These are phyloP conservation scores for Papilio xuthus DNA, from an alignment of 1,140 invertebrate genomes.

Conservation along the genomic window DNA sequence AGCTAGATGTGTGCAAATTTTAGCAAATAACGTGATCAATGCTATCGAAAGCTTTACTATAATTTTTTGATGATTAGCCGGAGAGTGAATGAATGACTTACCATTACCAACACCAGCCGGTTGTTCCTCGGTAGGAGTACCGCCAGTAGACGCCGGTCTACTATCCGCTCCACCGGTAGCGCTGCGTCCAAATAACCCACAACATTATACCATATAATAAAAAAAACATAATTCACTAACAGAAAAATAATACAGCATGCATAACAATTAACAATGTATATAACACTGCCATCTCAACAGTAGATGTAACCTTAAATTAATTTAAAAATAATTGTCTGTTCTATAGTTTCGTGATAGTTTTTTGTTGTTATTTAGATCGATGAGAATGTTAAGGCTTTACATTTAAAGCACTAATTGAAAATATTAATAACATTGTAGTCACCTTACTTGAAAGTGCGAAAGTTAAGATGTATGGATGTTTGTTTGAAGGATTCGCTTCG, in stretches of 20 bases:
- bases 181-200: slow-evolving; percentile 79
- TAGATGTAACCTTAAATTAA: too few species aligned
- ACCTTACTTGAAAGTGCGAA: neutral
- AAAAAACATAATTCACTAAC: neutral
- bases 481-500: too few species aligned
- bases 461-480: too few species aligned
- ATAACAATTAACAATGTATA: neutral
- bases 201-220: slow-evolving; percentile 4
- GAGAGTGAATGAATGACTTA: slow-evolving; percentile 75
- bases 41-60: neutral
- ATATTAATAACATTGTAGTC: neutral
- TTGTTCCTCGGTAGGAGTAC: slow-evolving; percentile 90
- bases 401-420: neutral
- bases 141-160: slow-evolving; percentile 87
- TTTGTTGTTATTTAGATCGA: neutral
- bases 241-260: slow-evolving; percentile 2
- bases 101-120: slow-evolving; percentile 90
- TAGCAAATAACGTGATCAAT: neutral
- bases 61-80: neutral
- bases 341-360: neutral
- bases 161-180: slow-evolving; percentile 93
- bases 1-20: neutral
- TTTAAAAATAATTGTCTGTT: too few species aligned
- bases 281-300: too few species aligned
- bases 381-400: neutral